Conservation (phyloP, 1,140 invertebrate species). For the Gonatopus flavifemur region DNA sequence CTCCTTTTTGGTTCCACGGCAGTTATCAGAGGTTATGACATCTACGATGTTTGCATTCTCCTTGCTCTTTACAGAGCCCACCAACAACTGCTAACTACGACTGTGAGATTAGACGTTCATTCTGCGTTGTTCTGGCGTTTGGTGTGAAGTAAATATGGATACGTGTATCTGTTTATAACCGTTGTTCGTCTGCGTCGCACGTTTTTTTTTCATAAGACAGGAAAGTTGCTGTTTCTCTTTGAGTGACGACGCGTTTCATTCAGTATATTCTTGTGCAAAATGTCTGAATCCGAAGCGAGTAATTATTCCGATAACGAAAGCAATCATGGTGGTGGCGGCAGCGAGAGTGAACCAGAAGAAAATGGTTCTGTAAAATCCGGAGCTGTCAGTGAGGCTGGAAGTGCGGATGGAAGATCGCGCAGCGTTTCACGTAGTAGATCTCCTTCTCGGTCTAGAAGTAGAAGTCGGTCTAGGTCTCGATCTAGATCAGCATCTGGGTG, state of each 20-base stretch:
- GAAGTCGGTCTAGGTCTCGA: conserved; percentile 29
- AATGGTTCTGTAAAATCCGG: conserved; percentile 26
- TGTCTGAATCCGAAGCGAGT: conserved; percentile 44
- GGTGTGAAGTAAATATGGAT: too few relatives aligned
- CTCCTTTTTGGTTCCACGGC: too few relatives aligned
- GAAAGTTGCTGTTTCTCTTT: too few relatives aligned
- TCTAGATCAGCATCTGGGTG: conserved; percentile 35
- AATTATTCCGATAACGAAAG: conserved; percentile 36
- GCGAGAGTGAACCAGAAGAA: conserved; percentile 33
- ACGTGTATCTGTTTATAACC: too few relatives aligned
- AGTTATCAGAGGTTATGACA: too few relatives aligned
- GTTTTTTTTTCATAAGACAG: too few relatives aligned
- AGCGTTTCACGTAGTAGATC: conserved; percentile 33
- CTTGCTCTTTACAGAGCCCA: too few relatives aligned
- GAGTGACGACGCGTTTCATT: not conserved
- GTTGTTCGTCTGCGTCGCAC: too few relatives aligned
- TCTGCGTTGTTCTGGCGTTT: too few relatives aligned
- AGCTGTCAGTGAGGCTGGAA: conserved; percentile 29
- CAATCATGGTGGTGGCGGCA: conserved; percentile 26
- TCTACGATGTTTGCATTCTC: too few relatives aligned
- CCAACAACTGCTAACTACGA: too few relatives aligned
- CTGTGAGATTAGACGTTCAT: too few relatives aligned
- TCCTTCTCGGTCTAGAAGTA: conserved; percentile 29
- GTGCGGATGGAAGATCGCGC: conserved; percentile 19
- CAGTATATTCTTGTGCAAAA: not conserved